These are phyloP conservation scores for Apis mellifera DNA, from an alignment of 1,140 invertebrate genomes.

Conservation along the genomic window DNA sequence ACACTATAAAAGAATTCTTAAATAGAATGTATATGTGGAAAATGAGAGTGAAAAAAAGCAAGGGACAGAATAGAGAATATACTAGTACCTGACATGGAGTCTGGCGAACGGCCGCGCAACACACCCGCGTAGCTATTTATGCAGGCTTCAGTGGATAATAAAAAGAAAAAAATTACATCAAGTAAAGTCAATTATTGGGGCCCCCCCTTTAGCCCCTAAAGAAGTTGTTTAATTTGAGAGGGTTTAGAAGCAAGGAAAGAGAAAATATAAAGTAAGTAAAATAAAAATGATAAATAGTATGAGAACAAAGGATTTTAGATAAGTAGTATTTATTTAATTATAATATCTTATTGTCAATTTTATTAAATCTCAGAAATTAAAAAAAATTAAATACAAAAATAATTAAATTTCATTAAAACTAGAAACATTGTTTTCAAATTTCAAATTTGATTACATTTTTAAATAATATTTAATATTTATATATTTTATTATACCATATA, in stretches of 20 bases:
- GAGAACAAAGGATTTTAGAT: conserved; percentile 15
- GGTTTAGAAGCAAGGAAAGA: conserved; percentile 61
- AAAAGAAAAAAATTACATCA: conserved; percentile 81
- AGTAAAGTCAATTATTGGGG: conserved; percentile 72
- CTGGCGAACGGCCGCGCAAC: conserved; percentile 87
- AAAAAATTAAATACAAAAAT: not conserved
- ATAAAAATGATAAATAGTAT: conserved; percentile 36
- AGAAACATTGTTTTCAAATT: conserved; percentile 6
- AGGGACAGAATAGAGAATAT: conserved; percentile 77
- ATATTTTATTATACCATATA: not conserved
- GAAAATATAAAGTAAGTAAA: conserved; percentile 45
- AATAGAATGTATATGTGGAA: conserved; percentile 29
- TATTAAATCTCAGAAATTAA: not conserved
- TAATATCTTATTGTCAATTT: not conserved
- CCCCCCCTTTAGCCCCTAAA: conserved; percentile 62
- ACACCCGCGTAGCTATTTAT: conserved; percentile 90
- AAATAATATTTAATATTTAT: no score
- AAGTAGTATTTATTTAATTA: conserved; percentile 9
- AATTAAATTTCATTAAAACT: not conserved
- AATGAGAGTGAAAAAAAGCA: conserved; percentile 63
- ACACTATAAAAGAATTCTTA: conserved; percentile 11
- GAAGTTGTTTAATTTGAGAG: conserved; percentile 55
- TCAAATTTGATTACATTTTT: no score
- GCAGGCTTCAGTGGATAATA: conserved; percentile 82
- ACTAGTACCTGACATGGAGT: conserved; percentile 88